Percentiles rank a stretch among this genome's conserved stretches.
Conservation (phyloP, 2,797 vertebrate genomes). For the Acestrorhynchus altus region DNA sequence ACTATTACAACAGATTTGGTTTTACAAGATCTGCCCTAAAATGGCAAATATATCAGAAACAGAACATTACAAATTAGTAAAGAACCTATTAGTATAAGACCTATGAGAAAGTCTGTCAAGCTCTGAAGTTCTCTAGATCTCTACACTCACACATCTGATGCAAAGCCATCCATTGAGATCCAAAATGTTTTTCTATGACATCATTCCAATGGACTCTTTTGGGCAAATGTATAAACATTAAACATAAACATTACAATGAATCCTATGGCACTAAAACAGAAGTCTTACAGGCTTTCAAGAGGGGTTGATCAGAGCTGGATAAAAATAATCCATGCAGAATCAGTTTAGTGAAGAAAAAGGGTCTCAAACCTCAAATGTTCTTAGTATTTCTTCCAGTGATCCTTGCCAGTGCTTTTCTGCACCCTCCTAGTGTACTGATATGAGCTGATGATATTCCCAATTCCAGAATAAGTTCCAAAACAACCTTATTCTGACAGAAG, state of each 20-base stretch:
- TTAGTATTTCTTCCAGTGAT: conserved; percentile 21
- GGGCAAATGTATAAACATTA: not conserved
- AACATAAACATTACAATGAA: not conserved
- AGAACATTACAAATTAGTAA: too few species aligned
- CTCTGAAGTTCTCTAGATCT: not conserved
- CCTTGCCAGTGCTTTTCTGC: conserved; percentile 34
- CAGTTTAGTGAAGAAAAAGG: not conserved
- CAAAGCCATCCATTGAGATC: not conserved
- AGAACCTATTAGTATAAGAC: too few species aligned
- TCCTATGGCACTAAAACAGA: not conserved
- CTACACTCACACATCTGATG: not conserved
- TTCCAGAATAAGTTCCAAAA: conserved; percentile 57
- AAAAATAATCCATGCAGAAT: not conserved
- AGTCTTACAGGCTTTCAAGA: not conserved
- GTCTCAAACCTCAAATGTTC: conserved; percentile 47
- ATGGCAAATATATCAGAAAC: too few species aligned
- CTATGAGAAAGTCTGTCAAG: not conserved
- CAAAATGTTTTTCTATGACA: not conserved
- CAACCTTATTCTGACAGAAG: conserved; percentile 59
- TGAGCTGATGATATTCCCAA: conserved; percentile 39
- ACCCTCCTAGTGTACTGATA: conserved; percentile 35
- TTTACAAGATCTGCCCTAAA: not conserved
- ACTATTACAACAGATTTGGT: not conserved
- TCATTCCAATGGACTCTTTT: not conserved
- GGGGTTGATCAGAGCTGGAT: not conserved